These are phyloP conservation scores for Arbacia lixula DNA, from an alignment of 53 echinoderm and acorn worm genomes.

Conservation along the genomic window DNA sequence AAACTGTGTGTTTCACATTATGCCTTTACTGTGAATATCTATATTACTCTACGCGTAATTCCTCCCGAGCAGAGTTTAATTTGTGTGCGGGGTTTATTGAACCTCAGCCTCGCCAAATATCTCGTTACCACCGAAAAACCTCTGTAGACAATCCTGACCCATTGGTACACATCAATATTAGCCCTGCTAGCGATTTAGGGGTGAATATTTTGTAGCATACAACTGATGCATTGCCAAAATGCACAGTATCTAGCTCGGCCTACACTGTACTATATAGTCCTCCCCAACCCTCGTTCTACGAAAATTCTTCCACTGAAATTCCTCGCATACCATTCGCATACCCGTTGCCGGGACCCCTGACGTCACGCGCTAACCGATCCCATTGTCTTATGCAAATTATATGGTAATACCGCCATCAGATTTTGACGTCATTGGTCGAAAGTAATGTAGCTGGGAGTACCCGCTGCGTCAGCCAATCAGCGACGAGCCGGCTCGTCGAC, in stretches of 20 bases:
- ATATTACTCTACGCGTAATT: too few relatives aligned
- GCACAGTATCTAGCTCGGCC: background rate
- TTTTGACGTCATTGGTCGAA: conserved; percentile 76
- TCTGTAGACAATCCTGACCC: background rate
- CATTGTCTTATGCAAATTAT: conserved; percentile 62
- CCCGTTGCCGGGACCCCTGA: conserved; percentile 65
- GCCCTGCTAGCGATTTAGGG: conserved; percentile 1
- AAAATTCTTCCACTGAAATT: conserved; percentile 69
- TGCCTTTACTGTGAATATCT: too few relatives aligned
- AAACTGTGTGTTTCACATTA: too few relatives aligned
- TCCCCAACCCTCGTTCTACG: background rate
- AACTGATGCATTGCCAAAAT: too few relatives aligned
- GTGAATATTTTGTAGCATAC: conserved; percentile 4
- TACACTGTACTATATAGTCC: conserved; percentile 1
- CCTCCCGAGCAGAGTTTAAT: too few relatives aligned
- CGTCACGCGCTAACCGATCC: conserved; percentile 62
- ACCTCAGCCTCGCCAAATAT: too few relatives aligned
- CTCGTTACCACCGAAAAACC: too few relatives aligned
- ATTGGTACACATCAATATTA: conserved; percentile 14
- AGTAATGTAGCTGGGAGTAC: conserved; percentile 68
- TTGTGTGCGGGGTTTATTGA: too few relatives aligned
- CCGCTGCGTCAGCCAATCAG: conserved; percentile 39
- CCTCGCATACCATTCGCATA: conserved; percentile 74
- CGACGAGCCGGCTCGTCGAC: conserved; percentile 6
- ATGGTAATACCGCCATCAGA: conserved; percentile 29